Conservation (phyloP, 1,140 invertebrate species). For the Ericerus pela region DNA sequence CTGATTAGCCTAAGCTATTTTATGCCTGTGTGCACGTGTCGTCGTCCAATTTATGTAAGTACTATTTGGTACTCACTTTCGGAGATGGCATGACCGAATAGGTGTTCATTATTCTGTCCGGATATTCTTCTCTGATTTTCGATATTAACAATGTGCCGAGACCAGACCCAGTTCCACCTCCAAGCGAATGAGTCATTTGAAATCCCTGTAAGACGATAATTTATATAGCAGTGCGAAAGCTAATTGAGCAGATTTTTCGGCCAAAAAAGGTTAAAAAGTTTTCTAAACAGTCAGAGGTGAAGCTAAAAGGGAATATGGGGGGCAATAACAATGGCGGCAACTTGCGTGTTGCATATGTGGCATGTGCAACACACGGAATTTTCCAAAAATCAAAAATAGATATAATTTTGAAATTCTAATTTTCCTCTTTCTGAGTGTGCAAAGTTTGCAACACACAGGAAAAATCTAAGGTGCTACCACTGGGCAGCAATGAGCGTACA, state of each 20-base stretch:
- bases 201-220: constrained; percentile 40
- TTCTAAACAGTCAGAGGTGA: no score
- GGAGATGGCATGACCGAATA: constrained; percentile 67
- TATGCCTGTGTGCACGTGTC: no score
- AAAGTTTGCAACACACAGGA: no score
- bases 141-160: constrained; percentile 61
- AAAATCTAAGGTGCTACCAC: no score
- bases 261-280: not conserved
- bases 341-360: no score
- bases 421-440: no score
- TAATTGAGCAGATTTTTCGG: not conserved
- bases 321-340: no score
- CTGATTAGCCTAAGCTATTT: not conserved
- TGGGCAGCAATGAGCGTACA: no score
- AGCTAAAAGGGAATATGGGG: no score
- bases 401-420: no score
- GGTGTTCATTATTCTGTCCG: constrained; percentile 75
- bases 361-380: no score
- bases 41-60: no score
- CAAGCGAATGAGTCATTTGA: constrained; percentile 58
- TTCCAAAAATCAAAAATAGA: not conserved
- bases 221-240: not conserved
- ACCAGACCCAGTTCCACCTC: constrained; percentile 64
- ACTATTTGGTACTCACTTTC: constrained; percentile 35
- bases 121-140: constrained; percentile 62